phyloP scores from a whole-genome alignment of 2,113 vertebrate species.

The Malurus melanocephalus region DNA sequence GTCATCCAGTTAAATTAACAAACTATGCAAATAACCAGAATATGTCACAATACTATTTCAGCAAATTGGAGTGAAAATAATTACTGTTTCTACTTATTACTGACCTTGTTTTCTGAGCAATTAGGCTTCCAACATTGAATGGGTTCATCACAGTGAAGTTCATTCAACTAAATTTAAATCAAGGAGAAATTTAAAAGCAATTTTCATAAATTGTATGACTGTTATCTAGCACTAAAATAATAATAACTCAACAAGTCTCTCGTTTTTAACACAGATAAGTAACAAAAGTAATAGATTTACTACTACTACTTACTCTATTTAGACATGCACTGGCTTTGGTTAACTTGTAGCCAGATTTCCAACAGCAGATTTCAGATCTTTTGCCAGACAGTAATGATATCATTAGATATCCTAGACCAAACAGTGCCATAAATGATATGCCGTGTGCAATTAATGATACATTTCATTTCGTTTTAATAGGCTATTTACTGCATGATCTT shows the following conservation, averaged over 20 bases:
- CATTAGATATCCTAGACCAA: neutral
- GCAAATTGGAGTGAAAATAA: neutral
- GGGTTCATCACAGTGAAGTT: neutral
- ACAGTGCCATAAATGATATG: neutral
- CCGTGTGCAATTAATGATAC: neutral
- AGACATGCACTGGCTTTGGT: neutral
- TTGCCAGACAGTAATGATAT: neutral
- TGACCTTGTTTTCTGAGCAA: neutral
- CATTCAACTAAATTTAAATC: neutral
- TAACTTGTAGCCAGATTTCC: neutral
- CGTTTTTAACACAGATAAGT: neutral
- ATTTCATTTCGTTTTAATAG: slow-evolving; percentile 40
- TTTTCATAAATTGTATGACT: neutral
- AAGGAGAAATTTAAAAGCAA: neutral
- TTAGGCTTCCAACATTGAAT: neutral
- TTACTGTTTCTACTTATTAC: neutral
- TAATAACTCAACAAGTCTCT: neutral
- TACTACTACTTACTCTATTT: neutral
- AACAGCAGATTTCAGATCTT: neutral
- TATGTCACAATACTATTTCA: neutral
- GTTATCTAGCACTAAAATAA: neutral
- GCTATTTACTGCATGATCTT: slow-evolving; percentile 31
- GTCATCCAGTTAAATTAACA: neutral
- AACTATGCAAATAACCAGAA: neutral
- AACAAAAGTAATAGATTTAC: neutral